Base-by-base conservation (phyloP, 1,140 invertebrate species). In the Drosophila navojoa region DNA sequence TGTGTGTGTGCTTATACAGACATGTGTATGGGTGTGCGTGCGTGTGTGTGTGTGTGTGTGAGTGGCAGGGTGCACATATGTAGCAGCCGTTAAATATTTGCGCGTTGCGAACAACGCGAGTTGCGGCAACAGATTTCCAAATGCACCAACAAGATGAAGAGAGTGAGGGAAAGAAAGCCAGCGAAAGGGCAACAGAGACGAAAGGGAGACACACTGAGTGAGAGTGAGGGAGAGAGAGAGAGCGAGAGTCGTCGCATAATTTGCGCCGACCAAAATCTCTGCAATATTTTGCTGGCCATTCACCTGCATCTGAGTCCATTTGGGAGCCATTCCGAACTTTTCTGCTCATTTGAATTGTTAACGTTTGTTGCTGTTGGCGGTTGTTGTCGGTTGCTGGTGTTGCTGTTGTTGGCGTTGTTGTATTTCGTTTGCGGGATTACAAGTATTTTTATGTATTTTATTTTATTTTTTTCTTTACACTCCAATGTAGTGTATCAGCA, bases 31-130 rank as follows among this genome's bases (percentile, higher is more conserved):
- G 11, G 16, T 52, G 13, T 52, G 45, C 63, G 44, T 32, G 42
- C 32, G 44, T 64, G 13, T 53, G 13, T 47, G 49, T 44, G 35
- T 45, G 19, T 55, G 15, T 53, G 55, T 71, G 57, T 55, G 40
- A 67, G 73, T 68, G 60, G 58, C 76, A 76, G 84, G 80, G 80
- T 84, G 85, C 80, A 89, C 89, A 84, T 84, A 89, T 89, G 80
- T 84, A 80, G 71, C 77, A 89, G 84, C 84, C 84, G 84, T 82
- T 90, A 89, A 89, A 89, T 89, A 89, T 89, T 87, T 89, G 67
- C 80, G 79, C 78, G 64, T 61, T 29, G 44, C 54, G 73, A 77
- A 63, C 68, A 82, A 76, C 42, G 35, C 35, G 35, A 38, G 35
- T 38, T 38, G 35, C 35, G 73, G 71, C 79, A 84, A 84, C 81